These are phyloP conservation scores for Cataglyphis altisquamis DNA, from an alignment of 2,888 invertebrate genomes.

Conservation along the genomic window DNA sequence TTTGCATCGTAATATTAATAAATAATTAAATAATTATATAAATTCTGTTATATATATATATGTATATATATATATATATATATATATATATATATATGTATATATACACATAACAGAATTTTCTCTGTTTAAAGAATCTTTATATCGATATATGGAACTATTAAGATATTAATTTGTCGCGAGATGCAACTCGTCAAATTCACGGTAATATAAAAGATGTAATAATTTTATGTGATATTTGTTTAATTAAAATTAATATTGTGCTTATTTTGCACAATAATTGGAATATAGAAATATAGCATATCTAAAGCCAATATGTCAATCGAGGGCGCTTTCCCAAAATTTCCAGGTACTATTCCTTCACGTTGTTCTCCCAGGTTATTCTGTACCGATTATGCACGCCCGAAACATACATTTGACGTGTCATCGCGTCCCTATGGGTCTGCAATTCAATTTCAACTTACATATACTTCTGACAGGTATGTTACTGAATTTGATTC, in stretches of 20 bases:
- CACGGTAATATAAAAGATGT: background rate
- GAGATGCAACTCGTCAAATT: conserved; percentile 18
- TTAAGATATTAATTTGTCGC: conserved; percentile 11
- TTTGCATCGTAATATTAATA: conserved; percentile 58
- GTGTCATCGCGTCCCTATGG: conserved; percentile 62
- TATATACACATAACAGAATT: background rate
- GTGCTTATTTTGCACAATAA: background rate
- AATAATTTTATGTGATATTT: conserved; percentile 17
- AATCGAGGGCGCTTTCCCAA: conserved; percentile 58
- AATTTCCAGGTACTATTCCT: conserved; percentile 67
- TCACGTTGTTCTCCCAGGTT: conserved; percentile 69
- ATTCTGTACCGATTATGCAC: conserved; percentile 59
- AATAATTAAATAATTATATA: background rate
- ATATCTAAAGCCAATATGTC: conserved; percentile 20
- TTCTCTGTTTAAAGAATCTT: background rate
- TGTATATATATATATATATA: background rate
- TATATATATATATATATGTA: background rate
- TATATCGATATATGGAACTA: background rate
- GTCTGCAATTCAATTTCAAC: conserved; percentile 73
- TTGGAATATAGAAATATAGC: background rate
- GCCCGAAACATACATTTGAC: conserved; percentile 68
- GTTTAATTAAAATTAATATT: conserved; percentile 25
- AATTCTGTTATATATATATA: background rate
- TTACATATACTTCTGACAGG: conserved; percentile 77
- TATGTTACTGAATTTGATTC: conserved; percentile 55